Percentiles rank a stretch among this genome's conserved stretches.
Conservation (phyloP, 1,140 invertebrate species). For the Drosophila pachea region DNA sequence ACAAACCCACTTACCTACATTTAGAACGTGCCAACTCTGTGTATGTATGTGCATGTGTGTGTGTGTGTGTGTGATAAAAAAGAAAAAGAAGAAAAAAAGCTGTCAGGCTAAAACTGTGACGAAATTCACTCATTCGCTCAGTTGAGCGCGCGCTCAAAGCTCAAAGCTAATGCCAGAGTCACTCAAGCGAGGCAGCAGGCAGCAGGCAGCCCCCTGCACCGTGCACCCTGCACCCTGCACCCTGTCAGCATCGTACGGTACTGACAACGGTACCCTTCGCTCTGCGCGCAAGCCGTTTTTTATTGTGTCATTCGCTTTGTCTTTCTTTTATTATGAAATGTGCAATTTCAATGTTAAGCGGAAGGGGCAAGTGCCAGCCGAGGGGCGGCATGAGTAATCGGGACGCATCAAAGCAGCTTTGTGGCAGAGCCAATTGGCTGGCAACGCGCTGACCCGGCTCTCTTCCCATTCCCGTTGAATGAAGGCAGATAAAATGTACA, state of each 20-base stretch:
- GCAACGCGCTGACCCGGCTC: too few relatives aligned
- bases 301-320: constrained; percentile 36
- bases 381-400: not conserved
- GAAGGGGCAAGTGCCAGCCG: not conserved
- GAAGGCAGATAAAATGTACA: not conserved
- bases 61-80: constrained; percentile 65
- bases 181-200: constrained; percentile 52
- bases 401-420: constrained; percentile 6
- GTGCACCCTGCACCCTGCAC: not conserved
- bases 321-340: constrained; percentile 28
- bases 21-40: constrained; percentile 62
- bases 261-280: not conserved
- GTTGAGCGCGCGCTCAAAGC: constrained; percentile 17
- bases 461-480: too few relatives aligned
- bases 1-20: constrained; percentile 68
- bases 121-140: constrained; percentile 60
- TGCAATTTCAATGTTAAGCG: constrained; percentile 34
- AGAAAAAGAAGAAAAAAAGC: constrained; percentile 22
- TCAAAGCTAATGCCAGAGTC: constrained; percentile 45
- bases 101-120: constrained; percentile 27
- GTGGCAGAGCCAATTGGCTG: not conserved
- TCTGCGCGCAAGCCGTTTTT: constrained; percentile 16
- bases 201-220: not conserved
- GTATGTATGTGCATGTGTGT: constrained; percentile 70
- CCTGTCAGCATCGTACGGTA: not conserved